Conservation (phyloP, 2,797 vertebrate genomes). For the Naso thynnoides region DNA sequence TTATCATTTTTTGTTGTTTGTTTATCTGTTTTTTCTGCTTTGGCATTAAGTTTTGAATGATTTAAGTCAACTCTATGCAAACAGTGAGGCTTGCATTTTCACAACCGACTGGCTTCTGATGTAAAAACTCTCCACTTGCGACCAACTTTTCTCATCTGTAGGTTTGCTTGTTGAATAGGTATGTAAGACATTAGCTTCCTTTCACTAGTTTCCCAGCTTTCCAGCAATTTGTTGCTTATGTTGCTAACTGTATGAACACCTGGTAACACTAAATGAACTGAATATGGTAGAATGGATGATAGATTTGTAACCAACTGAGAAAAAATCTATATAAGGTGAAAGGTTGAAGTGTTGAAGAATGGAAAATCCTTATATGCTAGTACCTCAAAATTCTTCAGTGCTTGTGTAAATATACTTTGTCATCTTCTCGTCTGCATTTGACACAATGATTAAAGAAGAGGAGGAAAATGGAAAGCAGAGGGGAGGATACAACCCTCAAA, state of each 20-base stretch:
- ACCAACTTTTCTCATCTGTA: not conserved
- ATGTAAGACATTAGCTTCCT: not conserved
- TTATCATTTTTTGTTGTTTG: not conserved
- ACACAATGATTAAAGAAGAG: conserved; percentile 34
- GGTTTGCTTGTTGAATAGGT: not conserved
- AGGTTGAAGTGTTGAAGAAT: not conserved
- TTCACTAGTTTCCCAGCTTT: not conserved
- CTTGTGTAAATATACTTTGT: not conserved
- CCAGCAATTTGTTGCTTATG: not conserved
- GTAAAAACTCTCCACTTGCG: not conserved
- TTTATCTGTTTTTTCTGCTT: not conserved
- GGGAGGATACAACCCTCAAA: conserved; percentile 43
- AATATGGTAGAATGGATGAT: not conserved
- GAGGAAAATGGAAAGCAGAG: conserved; percentile 36
- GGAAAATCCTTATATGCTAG: not conserved
- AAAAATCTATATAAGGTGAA: not conserved
- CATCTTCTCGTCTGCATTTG: conserved; percentile 8
- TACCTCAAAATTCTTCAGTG: not conserved
- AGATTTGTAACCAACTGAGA: not conserved
- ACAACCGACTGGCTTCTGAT: not conserved
- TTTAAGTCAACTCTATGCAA: not conserved
- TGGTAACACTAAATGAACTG: not conserved
- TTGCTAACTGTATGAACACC: not conserved
- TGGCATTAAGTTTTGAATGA: not conserved
- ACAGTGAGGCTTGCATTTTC: not conserved